Base-by-base conservation (phyloP, 2,797 vertebrate genomes). In the Morus bassanus region DNA sequence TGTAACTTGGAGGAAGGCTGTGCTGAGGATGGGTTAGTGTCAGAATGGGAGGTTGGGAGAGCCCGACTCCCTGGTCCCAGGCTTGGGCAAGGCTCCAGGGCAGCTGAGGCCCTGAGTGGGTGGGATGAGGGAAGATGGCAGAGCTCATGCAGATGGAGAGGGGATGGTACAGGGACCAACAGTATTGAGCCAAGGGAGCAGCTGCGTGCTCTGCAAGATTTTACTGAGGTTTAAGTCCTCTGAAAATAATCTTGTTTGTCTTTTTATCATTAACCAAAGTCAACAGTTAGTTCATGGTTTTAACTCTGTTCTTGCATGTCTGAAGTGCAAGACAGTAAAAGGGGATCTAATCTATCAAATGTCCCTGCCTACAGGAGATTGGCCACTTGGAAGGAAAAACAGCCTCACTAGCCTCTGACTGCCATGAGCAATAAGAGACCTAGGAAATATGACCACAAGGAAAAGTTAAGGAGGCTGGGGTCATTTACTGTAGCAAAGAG, bases 91-190 rank as follows among this genome's bases (percentile, higher is more conserved):
- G 41, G 45, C 43, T 85, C 30, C 45, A 35, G 45, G 45, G 3
- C 8, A 59, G 77, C 43, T 3, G 1, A 1, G 3, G 15, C 18
- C 39, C 24, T 0, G 2, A 13, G 68, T 17, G 35, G n/a, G 31
- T 77, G 53, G 72, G 67, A 33, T 69, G 45, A 54, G n/a, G 50
- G 39, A 63, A 28, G 30, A 9, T 37, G 12, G 33, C 39, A 39
- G 45, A 81, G 74, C 56, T 63, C 77, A 15, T 1, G 0, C n/a
- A 51, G 14, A 3, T 16, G 17, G 8, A 48, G 27, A 59, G 27
- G 27, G 22, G 35, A 63, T 39, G 60, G 8, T 7, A 6, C 57
- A 57, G n/a, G 54, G 45, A 41, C 50, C 3, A 3, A 13, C 6
- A 11, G 12, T 50, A 18, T 19, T 0, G 4, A 59, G 67, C 39